These are phyloP conservation scores for Dicyrtomina minuta DNA, from an alignment of 2,888 invertebrate genomes.

Conservation along the genomic window DNA sequence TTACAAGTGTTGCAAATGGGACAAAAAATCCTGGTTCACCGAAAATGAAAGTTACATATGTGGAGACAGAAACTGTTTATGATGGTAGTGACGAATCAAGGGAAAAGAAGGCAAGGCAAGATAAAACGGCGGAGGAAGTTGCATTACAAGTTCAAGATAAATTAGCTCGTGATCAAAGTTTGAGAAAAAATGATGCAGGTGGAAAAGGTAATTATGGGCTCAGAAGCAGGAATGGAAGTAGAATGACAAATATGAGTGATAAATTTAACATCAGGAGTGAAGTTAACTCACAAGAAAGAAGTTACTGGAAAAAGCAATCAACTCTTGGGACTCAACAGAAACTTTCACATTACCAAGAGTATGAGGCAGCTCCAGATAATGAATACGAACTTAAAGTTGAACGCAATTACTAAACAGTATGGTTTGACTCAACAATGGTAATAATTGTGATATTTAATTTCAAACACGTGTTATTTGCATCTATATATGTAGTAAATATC, in stretches of 20 bases:
- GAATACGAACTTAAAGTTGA: not conserved
- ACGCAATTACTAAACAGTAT: not conserved
- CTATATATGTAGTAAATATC: too few relatives aligned
- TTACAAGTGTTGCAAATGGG: not conserved
- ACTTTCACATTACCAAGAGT: not conserved
- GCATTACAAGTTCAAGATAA: not conserved
- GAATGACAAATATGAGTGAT: not conserved
- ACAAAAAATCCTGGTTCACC: not conserved
- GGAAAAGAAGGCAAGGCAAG: not conserved
- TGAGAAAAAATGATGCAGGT: not conserved
- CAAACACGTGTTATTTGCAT: too few relatives aligned
- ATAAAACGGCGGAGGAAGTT: not conserved
- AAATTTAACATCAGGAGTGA: too few relatives aligned
- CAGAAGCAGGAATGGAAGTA: not conserved
- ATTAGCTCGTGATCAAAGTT: not conserved
- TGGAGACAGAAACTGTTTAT: constrained; percentile 10
- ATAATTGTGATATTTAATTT: too few relatives aligned
- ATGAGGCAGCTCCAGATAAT: not conserved
- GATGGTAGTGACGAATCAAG: not conserved
- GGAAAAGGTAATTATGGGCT: not conserved
- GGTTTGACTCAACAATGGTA: too few relatives aligned
- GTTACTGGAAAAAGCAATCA: too few relatives aligned
- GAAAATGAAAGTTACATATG: not conserved
- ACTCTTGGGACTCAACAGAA: too few relatives aligned
- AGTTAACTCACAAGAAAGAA: too few relatives aligned